Conservation (phyloP, 1,140 invertebrate species). For the Andricus grossulariae region DNA sequence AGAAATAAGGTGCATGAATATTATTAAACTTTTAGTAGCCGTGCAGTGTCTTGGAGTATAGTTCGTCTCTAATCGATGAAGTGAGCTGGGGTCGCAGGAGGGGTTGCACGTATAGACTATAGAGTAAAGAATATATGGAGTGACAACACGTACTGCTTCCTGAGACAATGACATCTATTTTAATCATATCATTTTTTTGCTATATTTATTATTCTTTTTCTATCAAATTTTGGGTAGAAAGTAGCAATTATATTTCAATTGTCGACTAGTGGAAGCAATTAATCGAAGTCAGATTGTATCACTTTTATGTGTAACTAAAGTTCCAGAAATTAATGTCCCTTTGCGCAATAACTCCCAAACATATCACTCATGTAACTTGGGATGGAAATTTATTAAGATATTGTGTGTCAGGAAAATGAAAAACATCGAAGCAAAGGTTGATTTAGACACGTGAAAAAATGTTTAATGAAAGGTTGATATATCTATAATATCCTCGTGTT, state of each 20-base stretch:
- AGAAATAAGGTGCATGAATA: conserved; percentile 8
- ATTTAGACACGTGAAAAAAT: conserved; percentile 13
- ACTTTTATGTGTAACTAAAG: too few relatives aligned
- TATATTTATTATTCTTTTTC: too few relatives aligned
- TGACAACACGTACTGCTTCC: not conserved
- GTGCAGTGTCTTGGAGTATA: not conserved
- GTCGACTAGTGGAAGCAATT: too few relatives aligned
- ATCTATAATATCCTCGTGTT: too few relatives aligned
- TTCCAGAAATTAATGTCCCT: too few relatives aligned
- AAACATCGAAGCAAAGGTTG: not conserved
- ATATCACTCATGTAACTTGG: not conserved
- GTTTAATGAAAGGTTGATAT: not conserved
- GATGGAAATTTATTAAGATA: conserved; percentile 15
- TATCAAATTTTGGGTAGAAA: too few relatives aligned
- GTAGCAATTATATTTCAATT: too few relatives aligned
- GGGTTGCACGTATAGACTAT: not conserved
- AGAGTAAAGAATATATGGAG: not conserved
- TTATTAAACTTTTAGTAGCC: not conserved
- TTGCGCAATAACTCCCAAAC: too few relatives aligned
- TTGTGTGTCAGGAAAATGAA: not conserved
- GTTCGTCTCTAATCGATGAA: not conserved
- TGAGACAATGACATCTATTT: not conserved
- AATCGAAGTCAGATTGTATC: too few relatives aligned
- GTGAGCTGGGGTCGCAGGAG: not conserved
- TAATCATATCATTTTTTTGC: too few relatives aligned